A percentile compares a stretch with the other conserved stretches of the same genome.
Conservation (phyloP, 2,888 invertebrate species). For the Parnassius apollo region DNA sequence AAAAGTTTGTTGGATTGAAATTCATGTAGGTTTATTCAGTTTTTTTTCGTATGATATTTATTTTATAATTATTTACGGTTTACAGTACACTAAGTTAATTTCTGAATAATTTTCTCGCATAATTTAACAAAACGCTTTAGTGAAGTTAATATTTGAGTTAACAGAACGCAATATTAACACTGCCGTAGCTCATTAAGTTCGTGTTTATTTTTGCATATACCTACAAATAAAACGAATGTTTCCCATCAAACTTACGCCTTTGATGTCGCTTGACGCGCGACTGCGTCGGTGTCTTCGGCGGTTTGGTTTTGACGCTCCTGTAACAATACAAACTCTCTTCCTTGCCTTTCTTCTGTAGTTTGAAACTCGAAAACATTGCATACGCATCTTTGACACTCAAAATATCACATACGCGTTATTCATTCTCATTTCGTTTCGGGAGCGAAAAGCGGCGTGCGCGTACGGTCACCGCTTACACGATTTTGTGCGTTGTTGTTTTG, state of each 20-base stretch:
- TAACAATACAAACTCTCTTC: constrained; percentile 77
- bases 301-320: constrained; percentile 74
- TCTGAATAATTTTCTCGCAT: neutral
- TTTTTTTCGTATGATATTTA: too few relatives aligned
- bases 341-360: constrained; percentile 76
- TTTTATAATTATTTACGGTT: too few relatives aligned
- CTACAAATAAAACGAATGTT: constrained; percentile 21
- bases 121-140: neutral
- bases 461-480: constrained; percentile 19
- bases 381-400: constrained; percentile 42
- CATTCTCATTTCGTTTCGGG: constrained; percentile 24
- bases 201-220: constrained; percentile 49
- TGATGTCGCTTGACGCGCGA: constrained; percentile 76
- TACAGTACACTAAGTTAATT: too few relatives aligned
- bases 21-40: too few relatives aligned
- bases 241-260: constrained; percentile 63
- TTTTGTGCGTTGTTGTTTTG: constrained; percentile 54
- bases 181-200: constrained; percentile 59
- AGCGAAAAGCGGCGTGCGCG: constrained; percentile 16
- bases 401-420: constrained; percentile 28
- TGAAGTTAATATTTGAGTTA: constrained; percentile 14
- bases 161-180: neutral
- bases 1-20: too few relatives aligned
- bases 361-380: constrained; percentile 81
- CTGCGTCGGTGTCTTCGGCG: constrained; percentile 79